Conservation (phyloP, 2,797 vertebrate species). For the Gymnothorax javanicus region DNA sequence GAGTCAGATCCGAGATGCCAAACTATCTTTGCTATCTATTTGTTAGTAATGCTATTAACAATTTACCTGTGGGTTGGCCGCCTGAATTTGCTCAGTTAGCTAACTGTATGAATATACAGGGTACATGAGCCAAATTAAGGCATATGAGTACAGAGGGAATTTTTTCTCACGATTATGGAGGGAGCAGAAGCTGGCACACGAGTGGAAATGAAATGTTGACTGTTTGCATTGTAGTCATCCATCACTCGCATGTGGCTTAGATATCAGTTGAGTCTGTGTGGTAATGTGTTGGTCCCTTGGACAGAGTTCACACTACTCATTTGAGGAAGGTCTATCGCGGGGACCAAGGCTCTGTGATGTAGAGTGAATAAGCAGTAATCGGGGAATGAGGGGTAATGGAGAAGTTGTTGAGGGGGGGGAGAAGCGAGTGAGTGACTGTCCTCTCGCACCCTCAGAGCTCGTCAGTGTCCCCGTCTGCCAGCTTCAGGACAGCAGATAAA, state of each 20-base stretch:
- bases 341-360: not conserved
- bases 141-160: conserved; percentile 15
- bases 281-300: not conserved
- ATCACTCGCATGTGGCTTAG: not conserved
- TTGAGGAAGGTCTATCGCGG: not conserved
- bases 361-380: not conserved
- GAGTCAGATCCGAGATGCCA: too few relatives aligned
- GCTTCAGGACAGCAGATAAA: conserved; percentile 89
- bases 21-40: too few relatives aligned
- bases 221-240: not conserved
- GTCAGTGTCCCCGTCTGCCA: conserved; percentile 90
- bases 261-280: not conserved
- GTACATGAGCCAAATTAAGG: not conserved
- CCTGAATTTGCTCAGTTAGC: conserved; percentile 19
- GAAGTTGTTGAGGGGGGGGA: not conserved
- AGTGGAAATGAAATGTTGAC: not conserved
- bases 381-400: not conserved
- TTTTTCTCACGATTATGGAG: not conserved
- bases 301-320: not conserved
- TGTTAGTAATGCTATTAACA: too few relatives aligned
- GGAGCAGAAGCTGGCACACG: not conserved
- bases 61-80: too few relatives aligned
- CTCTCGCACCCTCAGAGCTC: conserved; percentile 77
- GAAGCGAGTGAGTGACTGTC: conserved; percentile 41
- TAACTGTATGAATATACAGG: conserved; percentile 23